Percentiles rank a stretch among this genome's conserved stretches.
These are phyloP conservation scores for Sminthurinus aureus DNA, from an alignment of 2,888 invertebrate species.

Conservation along the genomic window DNA sequence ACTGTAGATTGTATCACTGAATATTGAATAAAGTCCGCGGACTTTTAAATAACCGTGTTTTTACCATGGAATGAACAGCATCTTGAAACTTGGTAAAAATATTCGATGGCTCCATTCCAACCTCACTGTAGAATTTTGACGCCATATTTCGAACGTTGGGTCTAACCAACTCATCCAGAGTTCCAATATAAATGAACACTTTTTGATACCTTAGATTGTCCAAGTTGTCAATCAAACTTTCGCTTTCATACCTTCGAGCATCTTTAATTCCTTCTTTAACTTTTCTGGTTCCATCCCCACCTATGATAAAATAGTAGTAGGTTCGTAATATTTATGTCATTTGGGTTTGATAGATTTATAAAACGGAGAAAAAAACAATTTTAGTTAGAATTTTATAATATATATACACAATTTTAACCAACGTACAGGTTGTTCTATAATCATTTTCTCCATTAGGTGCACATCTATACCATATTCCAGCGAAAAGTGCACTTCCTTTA, in stretches of 20 bases:
- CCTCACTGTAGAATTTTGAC: slow-evolving; percentile 4
- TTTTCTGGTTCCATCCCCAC: not conserved
- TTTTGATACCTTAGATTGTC: slow-evolving; percentile 1
- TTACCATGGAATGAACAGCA: not conserved
- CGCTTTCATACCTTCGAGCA: not conserved
- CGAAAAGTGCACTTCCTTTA: slow-evolving; percentile 27
- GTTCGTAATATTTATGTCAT: no score
- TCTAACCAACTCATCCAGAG: slow-evolving; percentile 15
- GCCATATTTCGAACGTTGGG: not conserved
- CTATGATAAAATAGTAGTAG: no score
- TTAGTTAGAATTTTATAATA: no score
- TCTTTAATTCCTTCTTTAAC: not conserved
- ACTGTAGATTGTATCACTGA: no score
- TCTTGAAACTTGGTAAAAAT: not conserved
- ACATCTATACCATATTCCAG: slow-evolving; percentile 14
- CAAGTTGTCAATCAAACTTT: slow-evolving; percentile 8
- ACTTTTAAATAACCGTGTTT: no score
- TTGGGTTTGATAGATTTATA: no score
- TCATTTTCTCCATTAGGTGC: not conserved
- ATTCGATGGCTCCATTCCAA: slow-evolving; percentile 15
- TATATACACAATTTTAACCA: no score
- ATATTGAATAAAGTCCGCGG: no score
- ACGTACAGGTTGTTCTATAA: not conserved
- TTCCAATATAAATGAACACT: slow-evolving; percentile 25
- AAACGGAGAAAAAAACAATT: no score